Evolutionary conservation across 2,113 vertebrate species (phyloP).

Genomic region (Hydrochoerus hydrochaeris): DNA sequence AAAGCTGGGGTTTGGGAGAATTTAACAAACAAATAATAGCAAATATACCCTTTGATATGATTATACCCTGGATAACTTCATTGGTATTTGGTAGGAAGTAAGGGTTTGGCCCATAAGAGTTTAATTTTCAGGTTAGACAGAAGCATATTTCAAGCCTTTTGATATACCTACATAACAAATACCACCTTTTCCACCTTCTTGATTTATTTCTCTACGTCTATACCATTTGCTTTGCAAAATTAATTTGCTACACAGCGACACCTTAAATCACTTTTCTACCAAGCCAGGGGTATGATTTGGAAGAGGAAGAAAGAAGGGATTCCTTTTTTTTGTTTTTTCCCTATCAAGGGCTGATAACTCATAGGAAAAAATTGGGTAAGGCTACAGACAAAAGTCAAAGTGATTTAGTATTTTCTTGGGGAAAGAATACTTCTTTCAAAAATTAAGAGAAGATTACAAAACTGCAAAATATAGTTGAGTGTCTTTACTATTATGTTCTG

Average conservation of each 20-base stretch:
- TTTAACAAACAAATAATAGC: constrained; percentile 53
- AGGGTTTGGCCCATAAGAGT: constrained; percentile 33
- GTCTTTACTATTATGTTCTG: neutral
- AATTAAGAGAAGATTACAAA: neutral
- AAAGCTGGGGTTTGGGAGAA: constrained; percentile 38
- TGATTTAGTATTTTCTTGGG: constrained; percentile 25
- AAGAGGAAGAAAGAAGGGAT: neutral
- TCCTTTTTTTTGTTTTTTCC: neutral
- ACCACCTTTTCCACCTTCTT: constrained; percentile 24
- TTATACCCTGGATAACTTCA: constrained; percentile 15
- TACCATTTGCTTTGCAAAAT: constrained; percentile 61
- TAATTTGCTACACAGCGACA: constrained; percentile 52
- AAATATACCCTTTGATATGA: constrained; percentile 43
- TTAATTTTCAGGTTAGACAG: constrained; percentile 66
- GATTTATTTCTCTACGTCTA: constrained; percentile 65
- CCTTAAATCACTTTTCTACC: constrained; percentile 48
- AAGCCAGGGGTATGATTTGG: neutral
- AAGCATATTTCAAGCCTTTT: constrained; percentile 59
- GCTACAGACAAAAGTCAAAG: neutral
- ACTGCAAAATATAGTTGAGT: neutral
- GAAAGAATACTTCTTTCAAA: neutral
- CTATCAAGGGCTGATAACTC: neutral
- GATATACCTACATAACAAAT: constrained; percentile 60
- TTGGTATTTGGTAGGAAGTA: constrained; percentile 59
- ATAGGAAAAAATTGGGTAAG: neutral